phyloP scores from a whole-genome alignment of 2,113 vertebrate genomes.

The Oxyura jamaicensis region DNA sequence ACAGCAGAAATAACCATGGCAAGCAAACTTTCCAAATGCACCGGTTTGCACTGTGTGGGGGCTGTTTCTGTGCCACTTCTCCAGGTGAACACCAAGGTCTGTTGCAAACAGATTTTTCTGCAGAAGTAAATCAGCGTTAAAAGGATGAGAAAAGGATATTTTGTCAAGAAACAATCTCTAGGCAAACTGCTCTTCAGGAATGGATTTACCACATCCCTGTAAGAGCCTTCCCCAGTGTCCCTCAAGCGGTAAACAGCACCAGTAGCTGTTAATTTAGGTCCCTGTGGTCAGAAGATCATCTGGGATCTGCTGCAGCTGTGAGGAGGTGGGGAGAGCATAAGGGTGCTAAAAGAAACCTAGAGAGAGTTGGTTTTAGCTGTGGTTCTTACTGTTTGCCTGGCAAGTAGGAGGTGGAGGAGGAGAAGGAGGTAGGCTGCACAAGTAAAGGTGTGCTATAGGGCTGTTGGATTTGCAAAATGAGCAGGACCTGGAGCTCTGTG shows the following conservation, averaged over 20 bases:
- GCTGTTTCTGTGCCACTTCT: neutral
- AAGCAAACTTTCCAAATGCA: neutral
- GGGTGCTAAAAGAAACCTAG: neutral
- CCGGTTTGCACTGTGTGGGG: neutral
- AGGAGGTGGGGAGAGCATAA: neutral
- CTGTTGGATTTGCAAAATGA: neutral
- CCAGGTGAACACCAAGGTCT: neutral
- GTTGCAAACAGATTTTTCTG: neutral
- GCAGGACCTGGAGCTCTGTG: neutral
- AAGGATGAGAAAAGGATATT: neutral
- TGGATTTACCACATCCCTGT: constrained; percentile 45
- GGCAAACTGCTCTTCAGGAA: neutral
- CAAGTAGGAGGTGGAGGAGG: neutral
- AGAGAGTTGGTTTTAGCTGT: neutral
- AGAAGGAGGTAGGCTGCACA: neutral
- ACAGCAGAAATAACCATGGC: neutral
- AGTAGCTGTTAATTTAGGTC: constrained; percentile 40
- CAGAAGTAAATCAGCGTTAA: neutral
- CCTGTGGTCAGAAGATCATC: constrained; percentile 55
- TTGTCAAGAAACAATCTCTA: neutral
- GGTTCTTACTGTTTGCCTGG: neutral
- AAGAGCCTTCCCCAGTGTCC: constrained; percentile 44
- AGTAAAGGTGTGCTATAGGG: neutral
- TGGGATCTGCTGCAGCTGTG: constrained; percentile 54
- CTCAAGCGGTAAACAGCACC: constrained; percentile 46